Percentiles rank a stretch among this genome's conserved stretches.
Evolutionary conservation across 64 coral and sea anemone genomes (phyloP).

Genomic region (Actinia tenebrosa): DNA sequence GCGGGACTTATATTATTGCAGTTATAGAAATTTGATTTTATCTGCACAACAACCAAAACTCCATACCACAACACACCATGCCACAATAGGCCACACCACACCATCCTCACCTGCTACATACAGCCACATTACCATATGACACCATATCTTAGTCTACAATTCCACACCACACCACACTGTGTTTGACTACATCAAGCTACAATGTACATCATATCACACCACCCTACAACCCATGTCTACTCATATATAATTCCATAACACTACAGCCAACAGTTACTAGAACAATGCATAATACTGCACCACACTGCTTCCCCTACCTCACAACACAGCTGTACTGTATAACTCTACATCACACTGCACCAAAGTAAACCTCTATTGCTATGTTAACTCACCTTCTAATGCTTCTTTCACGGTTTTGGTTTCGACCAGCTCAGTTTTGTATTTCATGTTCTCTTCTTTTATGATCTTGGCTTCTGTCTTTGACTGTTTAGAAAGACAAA

Average conservation of each 20-base stretch:
- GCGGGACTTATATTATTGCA: no score
- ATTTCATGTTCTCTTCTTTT: constrained; percentile 35
- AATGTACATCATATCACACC: background rate
- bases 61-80: no score
- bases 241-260: no score
- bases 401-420: constrained; percentile 45
- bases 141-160: no score
- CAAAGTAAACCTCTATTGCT: background rate
- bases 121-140: no score
- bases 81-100: no score
- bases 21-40: no score
- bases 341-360: background rate
- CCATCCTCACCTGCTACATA: no score
- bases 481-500: constrained; percentile 22
- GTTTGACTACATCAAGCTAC: background rate
- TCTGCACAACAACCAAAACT: no score
- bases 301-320: background rate
- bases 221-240: background rate
- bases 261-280: no score
- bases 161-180: background rate
- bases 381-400: constrained; percentile 40
- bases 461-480: constrained; percentile 59
- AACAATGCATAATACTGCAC: background rate
- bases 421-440: constrained; percentile 42
- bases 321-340: background rate